Evolutionary conservation across 2,113 vertebrate genomes (phyloP).

Genomic region (Damaliscus lunatus): DNA sequence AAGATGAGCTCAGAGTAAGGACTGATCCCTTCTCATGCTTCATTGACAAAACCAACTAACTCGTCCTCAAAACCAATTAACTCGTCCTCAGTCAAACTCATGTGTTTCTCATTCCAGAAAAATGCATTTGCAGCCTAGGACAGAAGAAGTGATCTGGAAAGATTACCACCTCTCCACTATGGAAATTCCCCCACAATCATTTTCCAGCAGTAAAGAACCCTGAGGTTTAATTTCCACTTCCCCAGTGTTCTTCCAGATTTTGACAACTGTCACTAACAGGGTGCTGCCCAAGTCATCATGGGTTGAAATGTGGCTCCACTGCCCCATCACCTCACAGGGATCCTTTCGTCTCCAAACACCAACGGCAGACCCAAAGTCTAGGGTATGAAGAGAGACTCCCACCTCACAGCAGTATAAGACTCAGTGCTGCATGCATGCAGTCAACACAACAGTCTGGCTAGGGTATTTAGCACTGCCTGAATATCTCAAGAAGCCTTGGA

Average conservation of each 20-base stretch:
- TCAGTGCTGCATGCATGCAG: background rate
- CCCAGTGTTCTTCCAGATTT: slow-evolving; percentile 67
- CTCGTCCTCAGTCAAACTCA: background rate
- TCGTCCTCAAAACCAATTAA: background rate
- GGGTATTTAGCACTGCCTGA: background rate
- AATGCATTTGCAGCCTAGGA: background rate
- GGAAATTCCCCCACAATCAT: slow-evolving; percentile 7
- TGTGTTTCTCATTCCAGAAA: slow-evolving; percentile 44
- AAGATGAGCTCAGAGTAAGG: background rate
- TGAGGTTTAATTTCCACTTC: slow-evolving; percentile 63
- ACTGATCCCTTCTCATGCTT: slow-evolving; percentile 40
- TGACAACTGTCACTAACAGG: background rate
- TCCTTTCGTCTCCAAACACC: background rate
- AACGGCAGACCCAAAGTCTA: background rate
- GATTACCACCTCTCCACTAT: background rate
- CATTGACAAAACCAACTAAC: slow-evolving; percentile 35
- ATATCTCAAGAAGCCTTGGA: background rate
- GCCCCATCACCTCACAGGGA: background rate
- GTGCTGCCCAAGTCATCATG: accelerated
- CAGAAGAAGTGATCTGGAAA: background rate
- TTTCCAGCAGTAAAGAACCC: slow-evolving; percentile 28
- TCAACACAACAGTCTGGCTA: background rate
- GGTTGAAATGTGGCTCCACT: background rate
- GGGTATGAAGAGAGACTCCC: background rate
- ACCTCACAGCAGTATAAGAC: background rate